Base-by-base conservation (phyloP, 2,888 invertebrate genomes). In the Charanyca ferruginea region DNA sequence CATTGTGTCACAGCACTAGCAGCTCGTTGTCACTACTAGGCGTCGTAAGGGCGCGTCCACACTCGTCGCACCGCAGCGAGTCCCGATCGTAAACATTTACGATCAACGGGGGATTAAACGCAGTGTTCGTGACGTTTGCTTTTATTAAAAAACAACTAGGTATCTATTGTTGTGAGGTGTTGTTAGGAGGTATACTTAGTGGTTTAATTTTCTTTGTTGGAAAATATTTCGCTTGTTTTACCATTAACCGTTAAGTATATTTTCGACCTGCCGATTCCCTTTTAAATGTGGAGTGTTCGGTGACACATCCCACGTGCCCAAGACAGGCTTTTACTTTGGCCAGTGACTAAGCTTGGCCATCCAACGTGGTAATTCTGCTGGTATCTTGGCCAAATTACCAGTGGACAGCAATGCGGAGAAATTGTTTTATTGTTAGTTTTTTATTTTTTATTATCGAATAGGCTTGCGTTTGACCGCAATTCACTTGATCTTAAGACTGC, bases 41-140 rank as follows among this genome's bases (percentile, higher is more conserved):
- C 94, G 94, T 91, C 94, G 89, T 91, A 90, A 90, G 93, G 93
- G 87, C 92, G 93, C 90, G 90, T 92, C 91, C 81, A 82, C 83
- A 82, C 80, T 63, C 69, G 60, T 51, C 60, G 61, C 89, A 91
- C 77, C 92, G 90, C 93, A 87, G 85, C 91, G 88, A 92, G 93
- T 90, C 90, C 79, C 83, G 86, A 73, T 93, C 95, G 93, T 95
- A 95, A 95, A 95, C 91, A 89, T 95, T 95, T 94, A 94, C 94
- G 94, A 94, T 81, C 88, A 86, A 77, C 85, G 83, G 86, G 91
- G 94, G 94, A 95, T 93, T 93, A 93, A 92, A 84, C 87, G 87
- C 81, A 85, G 80, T 80, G 83, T 82, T 84, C 83, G 86, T 85
- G 89, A 86, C 87, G 89, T 91, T 87, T 91, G 91, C 93, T 94